These are phyloP conservation scores for Lates calcarifer DNA, from an alignment of 2,113 vertebrate genomes.

Conservation along the genomic window DNA sequence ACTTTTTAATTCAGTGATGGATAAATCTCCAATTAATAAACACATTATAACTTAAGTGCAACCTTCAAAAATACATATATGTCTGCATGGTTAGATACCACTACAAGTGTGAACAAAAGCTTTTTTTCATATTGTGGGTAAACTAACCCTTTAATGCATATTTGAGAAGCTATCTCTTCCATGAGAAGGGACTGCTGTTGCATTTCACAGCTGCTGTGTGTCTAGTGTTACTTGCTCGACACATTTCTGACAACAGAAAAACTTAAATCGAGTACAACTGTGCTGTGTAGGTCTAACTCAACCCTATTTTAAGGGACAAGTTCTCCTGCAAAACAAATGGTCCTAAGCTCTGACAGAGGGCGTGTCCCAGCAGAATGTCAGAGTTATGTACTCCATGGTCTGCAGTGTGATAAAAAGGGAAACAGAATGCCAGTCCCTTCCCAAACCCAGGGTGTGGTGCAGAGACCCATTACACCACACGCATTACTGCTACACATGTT, in stretches of 20 bases:
- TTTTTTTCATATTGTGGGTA: background rate
- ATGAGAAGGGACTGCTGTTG: background rate
- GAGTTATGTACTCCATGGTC: slow-evolving; percentile 69
- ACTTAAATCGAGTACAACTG: slow-evolving; percentile 54
- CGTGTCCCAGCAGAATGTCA: slow-evolving; percentile 68
- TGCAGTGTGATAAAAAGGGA: slow-evolving; percentile 75
- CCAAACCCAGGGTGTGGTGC: slow-evolving; percentile 77
- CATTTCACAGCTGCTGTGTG: slow-evolving; percentile 57
- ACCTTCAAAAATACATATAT: background rate
- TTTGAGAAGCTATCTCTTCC: background rate
- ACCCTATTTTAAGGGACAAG: slow-evolving; percentile 60
- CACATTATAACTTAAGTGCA: background rate
- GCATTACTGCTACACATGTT: slow-evolving; percentile 64
- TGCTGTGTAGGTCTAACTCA: slow-evolving; percentile 30
- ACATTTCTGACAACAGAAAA: slow-evolving; percentile 14
- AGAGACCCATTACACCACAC: slow-evolving; percentile 56
- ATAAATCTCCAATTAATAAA: background rate
- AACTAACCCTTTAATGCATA: background rate
- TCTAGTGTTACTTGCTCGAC: slow-evolving; percentile 40
- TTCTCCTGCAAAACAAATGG: slow-evolving; percentile 68
- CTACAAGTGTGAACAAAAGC: background rate
- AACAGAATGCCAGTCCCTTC: slow-evolving; percentile 67
- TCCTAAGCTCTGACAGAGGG: slow-evolving; percentile 62
- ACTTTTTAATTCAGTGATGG: background rate
- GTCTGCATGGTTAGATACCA: background rate